Base-by-base conservation (phyloP, 2,888 invertebrate genomes). In the Schizaphis graminum region DNA sequence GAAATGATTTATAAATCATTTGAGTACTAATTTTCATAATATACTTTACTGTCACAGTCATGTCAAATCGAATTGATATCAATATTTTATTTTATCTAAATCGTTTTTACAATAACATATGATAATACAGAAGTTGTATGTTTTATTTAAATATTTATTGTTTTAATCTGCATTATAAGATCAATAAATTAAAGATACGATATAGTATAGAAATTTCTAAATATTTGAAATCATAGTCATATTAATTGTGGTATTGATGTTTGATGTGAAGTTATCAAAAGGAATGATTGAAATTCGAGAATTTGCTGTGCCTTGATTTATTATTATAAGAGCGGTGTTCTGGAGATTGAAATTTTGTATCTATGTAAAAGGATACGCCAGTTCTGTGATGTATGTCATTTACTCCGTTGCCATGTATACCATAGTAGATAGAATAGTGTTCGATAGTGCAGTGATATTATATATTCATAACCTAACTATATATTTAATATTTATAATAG, bases 281-380 rank as follows among this genome's bases (percentile, higher is more conserved):
- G 44, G 91, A 35, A 11, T 3, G 0, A 77, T 91, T 91, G 67
- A 91, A 77, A 91, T 53, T 5, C n/a, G 77, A 91, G 44, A 91
- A 35, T 26, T n/a, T n/a, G 41, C 0, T 41, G 77, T 77, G 41
- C 24, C 28, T 41, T 5, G 41, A 56, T 56, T 91, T 44, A n/a
- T 47, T 67, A 35, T n/a, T 77, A n/a, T 26, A 47, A 8, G 41
- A 77, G 49, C 35, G 13, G 35, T 5, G n/a, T 47, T 49, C 77
- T 13, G 53, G 53, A 16, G 35, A 53, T 84, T 8, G 84, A 28
- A 77, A 41, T 53, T 41, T 11, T 3, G 8, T 21, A 77, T 21
- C 35, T 49, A 28, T 84, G 84, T 84, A 91, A 77, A 84, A 84
- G 2, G 91, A 91, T 84, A 85, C 56, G 11, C 85, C 56, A 85